Evolutionary conservation across 2,113 vertebrate species (phyloP).

Genomic region (Melanostigma gelatinosum): DNA sequence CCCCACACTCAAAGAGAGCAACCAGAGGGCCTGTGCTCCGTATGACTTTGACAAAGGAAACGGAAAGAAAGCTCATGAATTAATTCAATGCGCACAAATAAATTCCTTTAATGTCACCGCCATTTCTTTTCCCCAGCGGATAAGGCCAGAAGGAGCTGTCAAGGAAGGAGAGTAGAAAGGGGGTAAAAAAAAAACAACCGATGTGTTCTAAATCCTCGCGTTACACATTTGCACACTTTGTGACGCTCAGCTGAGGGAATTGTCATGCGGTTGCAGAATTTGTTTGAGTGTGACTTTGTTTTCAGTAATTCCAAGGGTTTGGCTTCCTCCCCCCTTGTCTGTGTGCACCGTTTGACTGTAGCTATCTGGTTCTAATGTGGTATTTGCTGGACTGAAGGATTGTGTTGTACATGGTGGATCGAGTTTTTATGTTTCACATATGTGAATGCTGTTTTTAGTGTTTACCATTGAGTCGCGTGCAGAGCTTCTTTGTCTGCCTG

Average conservation of each 20-base stretch:
- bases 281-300: constrained; percentile 53
- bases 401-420: constrained; percentile 29
- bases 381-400: constrained; percentile 19
- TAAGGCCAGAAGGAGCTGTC: constrained; percentile 62
- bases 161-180: constrained; percentile 40
- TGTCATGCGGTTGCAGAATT: constrained; percentile 47
- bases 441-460: constrained; percentile 31
- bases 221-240: constrained; percentile 62
- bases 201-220: constrained; percentile 25
- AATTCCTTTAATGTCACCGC: constrained; percentile 79
- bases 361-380: constrained; percentile 25
- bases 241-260: constrained; percentile 49
- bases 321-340: constrained; percentile 31
- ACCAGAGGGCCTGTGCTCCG: constrained; percentile 64
- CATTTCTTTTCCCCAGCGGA: constrained; percentile 64
- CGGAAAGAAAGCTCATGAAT: constrained; percentile 66
- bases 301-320: constrained; percentile 44
- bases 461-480: constrained; percentile 18
- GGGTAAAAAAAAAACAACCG: constrained; percentile 9
- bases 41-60: constrained; percentile 69
- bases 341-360: constrained; percentile 20
- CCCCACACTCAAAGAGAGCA: constrained; percentile 70
- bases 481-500: background rate
- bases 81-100: constrained; percentile 74
- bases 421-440: constrained; percentile 32